Evolutionary conservation across 1,140 invertebrate species (phyloP).

Genomic region (Temnothorax longispinosus): DNA sequence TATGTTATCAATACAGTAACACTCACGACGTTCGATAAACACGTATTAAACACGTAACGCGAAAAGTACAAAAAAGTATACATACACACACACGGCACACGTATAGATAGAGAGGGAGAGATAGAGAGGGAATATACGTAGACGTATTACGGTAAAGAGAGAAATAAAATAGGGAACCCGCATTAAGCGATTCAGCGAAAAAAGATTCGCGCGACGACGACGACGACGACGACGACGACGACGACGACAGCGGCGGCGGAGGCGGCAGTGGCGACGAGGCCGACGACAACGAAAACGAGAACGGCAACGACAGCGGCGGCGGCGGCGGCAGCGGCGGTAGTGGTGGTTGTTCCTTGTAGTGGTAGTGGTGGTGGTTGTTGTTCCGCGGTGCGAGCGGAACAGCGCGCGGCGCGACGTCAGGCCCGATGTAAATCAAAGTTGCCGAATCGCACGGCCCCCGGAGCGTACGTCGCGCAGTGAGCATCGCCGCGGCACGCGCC

Average conservation of each 20-base stretch:
- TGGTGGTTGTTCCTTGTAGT: not conserved
- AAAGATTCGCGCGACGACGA: not conserved
- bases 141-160: conserved; percentile 28
- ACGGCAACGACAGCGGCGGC: not conserved
- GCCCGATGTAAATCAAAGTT: conserved; percentile 71
- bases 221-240: not conserved
- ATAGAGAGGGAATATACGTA: conserved; percentile 9
- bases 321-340: not conserved
- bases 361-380: conserved; percentile 46
- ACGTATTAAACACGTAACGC: conserved; percentile 73
- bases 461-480: conserved; percentile 53
- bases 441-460: conserved; percentile 42
- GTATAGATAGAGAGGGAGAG: not conserved
- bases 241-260: not conserved
- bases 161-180: conserved; percentile 21
- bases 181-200: conserved; percentile 6
- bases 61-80: conserved; percentile 73
- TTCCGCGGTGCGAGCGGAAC: conserved; percentile 56
- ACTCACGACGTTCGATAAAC: conserved; percentile 80
- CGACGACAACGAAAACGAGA: not conserved
- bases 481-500: conserved; percentile 55
- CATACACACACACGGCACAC: conserved; percentile 26
- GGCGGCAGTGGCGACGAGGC: not conserved
- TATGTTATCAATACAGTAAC: conserved; percentile 76
- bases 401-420: conserved; percentile 61